These are phyloP conservation scores for Mechanitis messenoides DNA, from an alignment of 2,888 invertebrate species.

Conservation along the genomic window DNA sequence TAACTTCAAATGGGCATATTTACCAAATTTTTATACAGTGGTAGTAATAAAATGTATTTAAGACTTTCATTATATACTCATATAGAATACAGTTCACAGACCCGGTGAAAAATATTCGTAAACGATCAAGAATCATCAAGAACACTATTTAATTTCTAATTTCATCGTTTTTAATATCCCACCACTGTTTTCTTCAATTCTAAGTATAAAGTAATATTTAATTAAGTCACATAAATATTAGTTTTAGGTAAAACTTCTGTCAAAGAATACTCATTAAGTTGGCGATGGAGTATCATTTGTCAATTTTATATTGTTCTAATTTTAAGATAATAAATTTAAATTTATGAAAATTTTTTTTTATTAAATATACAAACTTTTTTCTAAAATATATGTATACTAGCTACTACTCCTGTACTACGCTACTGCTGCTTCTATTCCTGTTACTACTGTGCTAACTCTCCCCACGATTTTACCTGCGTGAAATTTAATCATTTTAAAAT, in stretches of 20 bases:
- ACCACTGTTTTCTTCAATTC: conserved; percentile 11
- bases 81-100: no score
- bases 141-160: neutral
- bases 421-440: no score
- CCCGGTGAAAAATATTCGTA: no score
- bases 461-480: no score
- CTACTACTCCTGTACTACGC: no score
- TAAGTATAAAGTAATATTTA: conserved; percentile 35
- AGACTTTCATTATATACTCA: no score
- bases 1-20: conserved; percentile 22
- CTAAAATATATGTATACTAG: neutral
- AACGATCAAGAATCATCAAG: neutral
- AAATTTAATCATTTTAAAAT: no score
- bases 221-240: conserved; percentile 42
- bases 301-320: conserved; percentile 39
- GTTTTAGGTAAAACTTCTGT: conserved; percentile 32
- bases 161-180: conserved; percentile 1
- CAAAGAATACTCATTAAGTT: conserved; percentile 32
- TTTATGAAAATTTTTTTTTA: conserved; percentile 21
- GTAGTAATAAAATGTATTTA: neutral
- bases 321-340: conserved; percentile 45
- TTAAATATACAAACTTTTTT: no score
- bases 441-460: no score
- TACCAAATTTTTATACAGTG: conserved; percentile 25
- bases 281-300: conserved; percentile 24